A percentile compares a stretch with the other conserved stretches of the same genome.
Evolutionary conservation across 2,888 invertebrate genomes (phyloP).

Genomic region (Calephelis perditalis): DNA sequence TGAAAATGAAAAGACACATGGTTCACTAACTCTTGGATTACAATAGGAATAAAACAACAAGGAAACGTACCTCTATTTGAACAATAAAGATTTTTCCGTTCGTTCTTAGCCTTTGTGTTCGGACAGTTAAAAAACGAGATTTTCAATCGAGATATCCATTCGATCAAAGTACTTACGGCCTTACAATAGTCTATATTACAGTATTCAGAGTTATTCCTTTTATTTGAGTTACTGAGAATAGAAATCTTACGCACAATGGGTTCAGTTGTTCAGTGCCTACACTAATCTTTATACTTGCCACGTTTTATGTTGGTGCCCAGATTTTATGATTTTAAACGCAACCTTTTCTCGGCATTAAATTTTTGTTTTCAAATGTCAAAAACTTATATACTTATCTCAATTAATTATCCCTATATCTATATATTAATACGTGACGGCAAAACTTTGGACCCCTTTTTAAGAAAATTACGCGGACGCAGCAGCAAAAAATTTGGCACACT

Average conservation of each 20-base stretch:
- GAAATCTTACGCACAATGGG: constrained; percentile 3
- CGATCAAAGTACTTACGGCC: constrained; percentile 8
- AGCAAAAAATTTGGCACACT: no score
- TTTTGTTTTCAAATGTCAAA: no score
- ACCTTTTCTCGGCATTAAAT: no score
- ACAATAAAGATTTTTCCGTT: constrained; percentile 11
- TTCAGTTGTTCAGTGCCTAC: neutral
- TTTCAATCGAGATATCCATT: constrained; percentile 10
- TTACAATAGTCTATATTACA: constrained; percentile 5
- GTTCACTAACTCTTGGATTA: neutral
- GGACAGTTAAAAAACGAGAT: constrained; percentile 11
- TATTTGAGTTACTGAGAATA: neutral
- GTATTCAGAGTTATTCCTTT: constrained; percentile 6
- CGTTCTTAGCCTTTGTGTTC: constrained; percentile 10
- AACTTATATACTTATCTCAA: no score
- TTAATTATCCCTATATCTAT: no score
- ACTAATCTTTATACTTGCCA: neutral
- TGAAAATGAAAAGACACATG: neutral
- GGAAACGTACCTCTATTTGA: constrained; percentile 10
- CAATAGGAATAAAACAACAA: constrained; percentile 6
- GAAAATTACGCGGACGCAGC: no score
- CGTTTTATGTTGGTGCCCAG: no score
- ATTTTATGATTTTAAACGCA: no score
- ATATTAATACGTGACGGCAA: no score
- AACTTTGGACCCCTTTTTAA: no score